These are phyloP conservation scores for Stomatorhinus ivindoensis DNA, from an alignment of 2,113 vertebrate species.

Conservation along the genomic window DNA sequence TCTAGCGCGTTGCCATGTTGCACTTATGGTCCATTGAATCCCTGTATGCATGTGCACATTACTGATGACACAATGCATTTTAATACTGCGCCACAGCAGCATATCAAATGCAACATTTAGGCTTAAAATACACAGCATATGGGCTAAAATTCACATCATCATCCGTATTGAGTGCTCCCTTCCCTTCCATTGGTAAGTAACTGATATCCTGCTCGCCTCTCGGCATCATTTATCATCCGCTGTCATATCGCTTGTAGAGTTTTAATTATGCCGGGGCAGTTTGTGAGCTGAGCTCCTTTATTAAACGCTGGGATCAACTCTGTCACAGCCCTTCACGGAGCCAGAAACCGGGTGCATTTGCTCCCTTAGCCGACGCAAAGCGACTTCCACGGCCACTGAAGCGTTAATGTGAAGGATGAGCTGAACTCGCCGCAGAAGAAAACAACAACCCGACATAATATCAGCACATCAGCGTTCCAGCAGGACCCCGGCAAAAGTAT, in stretches of 20 bases:
- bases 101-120: not conserved
- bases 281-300: not conserved
- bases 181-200: not conserved
- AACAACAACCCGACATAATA: not conserved
- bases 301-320: not conserved
- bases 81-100: not conserved
- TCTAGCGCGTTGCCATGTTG: not conserved
- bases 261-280: not conserved
- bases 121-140: not conserved
- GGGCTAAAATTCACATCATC: not conserved
- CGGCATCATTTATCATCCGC: not conserved
- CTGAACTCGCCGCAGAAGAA: not conserved
- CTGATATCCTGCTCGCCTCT: not conserved
- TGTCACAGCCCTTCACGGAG: not conserved
- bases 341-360: not conserved
- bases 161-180: not conserved
- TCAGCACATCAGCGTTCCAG: not conserved
- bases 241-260: not conserved
- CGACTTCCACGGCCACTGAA: not conserved
- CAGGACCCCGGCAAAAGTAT: not conserved
- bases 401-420: not conserved
- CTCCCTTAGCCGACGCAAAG: not conserved
- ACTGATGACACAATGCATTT: not conserved
- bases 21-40: not conserved
- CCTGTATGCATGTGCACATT: not conserved